A percentile compares a stretch with the other conserved stretches of the same genome.
Conservation (phyloP, 2,888 invertebrate genomes). For the Oxycera nigricornis region DNA sequence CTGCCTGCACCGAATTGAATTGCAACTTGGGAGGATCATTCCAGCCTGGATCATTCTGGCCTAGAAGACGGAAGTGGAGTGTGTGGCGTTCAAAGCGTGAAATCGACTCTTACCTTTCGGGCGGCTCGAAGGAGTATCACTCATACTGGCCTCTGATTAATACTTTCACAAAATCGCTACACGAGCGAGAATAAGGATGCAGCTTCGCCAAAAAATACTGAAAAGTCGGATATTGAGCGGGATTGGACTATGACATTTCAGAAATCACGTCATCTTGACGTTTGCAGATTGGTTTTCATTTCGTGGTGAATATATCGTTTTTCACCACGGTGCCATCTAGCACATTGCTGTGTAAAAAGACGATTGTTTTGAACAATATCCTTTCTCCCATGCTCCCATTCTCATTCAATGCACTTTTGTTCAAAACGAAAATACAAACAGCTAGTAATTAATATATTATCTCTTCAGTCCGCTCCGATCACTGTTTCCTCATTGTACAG, state of each 20-base stretch:
- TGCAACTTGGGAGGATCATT: slow-evolving; percentile 59
- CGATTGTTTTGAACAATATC: too few relatives aligned
- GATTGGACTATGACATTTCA: slow-evolving; percentile 25
- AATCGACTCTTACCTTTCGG: slow-evolving; percentile 24
- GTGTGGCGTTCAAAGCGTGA: too few relatives aligned
- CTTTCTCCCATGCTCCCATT: too few relatives aligned
- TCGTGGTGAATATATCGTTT: neutral
- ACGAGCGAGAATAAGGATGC: too few relatives aligned
- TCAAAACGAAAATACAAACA: too few relatives aligned
- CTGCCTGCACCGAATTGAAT: slow-evolving; percentile 50
- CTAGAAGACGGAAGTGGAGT: slow-evolving; percentile 47
- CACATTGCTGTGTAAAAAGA: neutral
- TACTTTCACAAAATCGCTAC: too few relatives aligned
- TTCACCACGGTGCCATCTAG: neutral
- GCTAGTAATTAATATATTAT: too few relatives aligned
- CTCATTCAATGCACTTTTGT: too few relatives aligned
- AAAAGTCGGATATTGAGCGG: neutral
- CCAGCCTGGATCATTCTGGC: slow-evolving; percentile 60
- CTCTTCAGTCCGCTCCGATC: too few relatives aligned
- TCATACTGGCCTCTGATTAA: slow-evolving; percentile 17
- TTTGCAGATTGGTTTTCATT: neutral
- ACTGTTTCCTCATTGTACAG: too few relatives aligned
- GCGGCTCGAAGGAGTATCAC: slow-evolving; percentile 7
- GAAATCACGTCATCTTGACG: slow-evolving; percentile 17
- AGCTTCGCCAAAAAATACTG: too few relatives aligned